Evolutionary conservation across 2,113 vertebrate species (phyloP), one percentile per base, ranked within the genome.

Genomic region (Notothenia coriiceps): DNA sequence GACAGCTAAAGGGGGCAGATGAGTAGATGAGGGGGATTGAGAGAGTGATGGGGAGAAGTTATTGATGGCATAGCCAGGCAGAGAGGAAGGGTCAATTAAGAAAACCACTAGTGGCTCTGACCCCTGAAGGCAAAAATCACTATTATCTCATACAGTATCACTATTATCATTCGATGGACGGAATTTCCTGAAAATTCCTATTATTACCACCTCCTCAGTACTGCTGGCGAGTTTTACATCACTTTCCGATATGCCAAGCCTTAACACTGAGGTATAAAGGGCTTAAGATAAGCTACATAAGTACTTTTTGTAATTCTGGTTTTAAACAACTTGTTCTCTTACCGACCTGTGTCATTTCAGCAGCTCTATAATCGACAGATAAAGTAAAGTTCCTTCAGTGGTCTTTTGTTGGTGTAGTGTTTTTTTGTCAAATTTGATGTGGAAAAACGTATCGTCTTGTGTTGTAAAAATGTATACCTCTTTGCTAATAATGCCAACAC

Each of bases 51-150:
- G 65, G 50, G 62, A 44, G 79, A 87, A 86, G 79, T 70, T 88
- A 89, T 85, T 90, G 77, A 89, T 82, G 62, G 78, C 61, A 81
- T 49, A 85, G 68, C 74, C 47, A 13, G 70, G 51, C 43, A 35
- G 75, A 80, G 82, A 47, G 46, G 67, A 70, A 75, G 68, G 91
- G 73, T 92, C 81, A 91, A 80, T 88, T 87, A 83, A 79, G 52
- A 72, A 84, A 86, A 83, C 54, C 70, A 69, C 61, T 15, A 12
- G 62, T 57, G 70, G 78, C 55, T 64, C 44, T 8, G 12, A 79
- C 44, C 77, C 63, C 70, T 52, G 14, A 63, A 78, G 35, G 74
- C 56, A 70, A 72, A 47, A 83, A 87, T 76, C 63, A 60, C 22
- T 62, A 70, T 81, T 65, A 74, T 84, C 49, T 67, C 52, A n/a